Base-by-base conservation (phyloP, 2,113 vertebrate species). In the Raja brachyura region DNA sequence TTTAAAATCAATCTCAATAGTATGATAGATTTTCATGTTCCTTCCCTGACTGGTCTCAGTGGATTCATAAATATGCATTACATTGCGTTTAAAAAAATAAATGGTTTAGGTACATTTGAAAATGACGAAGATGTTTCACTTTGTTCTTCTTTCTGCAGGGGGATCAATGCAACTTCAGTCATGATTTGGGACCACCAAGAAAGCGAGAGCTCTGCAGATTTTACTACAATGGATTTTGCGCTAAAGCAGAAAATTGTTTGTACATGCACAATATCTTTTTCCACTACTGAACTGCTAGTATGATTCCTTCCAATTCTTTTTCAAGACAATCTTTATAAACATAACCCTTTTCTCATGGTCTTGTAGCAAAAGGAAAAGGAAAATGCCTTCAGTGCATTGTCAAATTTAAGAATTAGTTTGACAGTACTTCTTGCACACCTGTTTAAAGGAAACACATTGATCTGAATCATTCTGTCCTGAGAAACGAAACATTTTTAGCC, bases 261-360 rank as follows among this genome's bases (percentile, higher is more conserved):
- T 99, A 99, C 94, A 99, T 99, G 98, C 98, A 99, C 1, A 97
- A 99, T 99, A 99, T 99, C 98, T 98, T 98, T 98, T 93, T 54
- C 0, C 20, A 25, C 4, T 28, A 54, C 81, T 59, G 25, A 85
- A 28, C 25, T 28, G 56, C 61, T 1, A 56, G 56, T n/a, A 86
- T 7, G 61, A 31, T 59, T 31, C 56, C 13, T 28, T n/a, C 56
- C 28, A 11, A 56, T n/a, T 85, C 11, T 61, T 28, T 61, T n/a
- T 28, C 11, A 28, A 63, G 13, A 28, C 39, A 48, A 48, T 56
- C 39, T 48, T 86, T 5, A 6, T 54, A n/a, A 31, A 63, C 9
- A 8, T 14, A 13, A 5, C 14, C 25, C 6, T 22, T 9, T 28
- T 28, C 22, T 61, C 56, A 61, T 61, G 83, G 14, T n/a, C 54